Evolutionary conservation across 2,797 vertebrate species (phyloP).

Genomic region (Falco peregrinus): DNA sequence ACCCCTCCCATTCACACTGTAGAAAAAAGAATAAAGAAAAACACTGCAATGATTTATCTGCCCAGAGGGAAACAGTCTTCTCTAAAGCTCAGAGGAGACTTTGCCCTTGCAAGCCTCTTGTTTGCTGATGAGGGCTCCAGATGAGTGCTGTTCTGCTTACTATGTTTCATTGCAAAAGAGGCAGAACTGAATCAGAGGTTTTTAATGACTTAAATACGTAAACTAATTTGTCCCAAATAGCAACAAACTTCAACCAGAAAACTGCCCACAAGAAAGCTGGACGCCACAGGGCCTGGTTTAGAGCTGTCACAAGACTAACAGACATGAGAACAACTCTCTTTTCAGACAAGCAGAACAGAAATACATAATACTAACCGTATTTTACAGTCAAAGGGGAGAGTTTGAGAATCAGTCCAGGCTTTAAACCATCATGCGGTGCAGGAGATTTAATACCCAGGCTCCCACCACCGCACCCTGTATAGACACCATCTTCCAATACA

Average conservation of each 20-base stretch:
- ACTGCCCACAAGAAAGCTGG: background rate
- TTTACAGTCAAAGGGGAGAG: background rate
- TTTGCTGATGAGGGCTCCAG: conserved; percentile 61
- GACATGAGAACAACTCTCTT: background rate
- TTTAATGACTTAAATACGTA: background rate
- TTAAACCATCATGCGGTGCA: background rate
- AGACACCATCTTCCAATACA: background rate
- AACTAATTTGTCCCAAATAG: background rate
- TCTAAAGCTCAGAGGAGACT: conserved; percentile 61
- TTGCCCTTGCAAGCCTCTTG: conserved; percentile 60
- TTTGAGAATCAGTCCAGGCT: background rate
- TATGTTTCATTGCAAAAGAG: conserved; percentile 3
- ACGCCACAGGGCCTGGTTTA: background rate
- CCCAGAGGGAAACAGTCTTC: conserved; percentile 58
- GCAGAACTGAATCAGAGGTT: conserved; percentile 42
- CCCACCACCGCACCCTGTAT: background rate
- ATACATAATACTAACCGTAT: background rate
- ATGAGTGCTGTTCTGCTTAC: background rate
- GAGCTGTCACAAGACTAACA: conserved; percentile 19
- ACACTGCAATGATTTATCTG: conserved; percentile 64
- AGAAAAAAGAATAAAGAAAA: conserved; percentile 55
- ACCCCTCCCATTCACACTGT: background rate
- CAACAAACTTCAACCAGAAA: conserved; percentile 15
- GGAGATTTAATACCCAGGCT: background rate
- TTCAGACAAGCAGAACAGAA: background rate